A percentile compares a stretch with the other conserved stretches of the same genome.
phyloP scores from a whole-genome alignment of 2,888 invertebrate genomes.

The Apodemia duryi region DNA sequence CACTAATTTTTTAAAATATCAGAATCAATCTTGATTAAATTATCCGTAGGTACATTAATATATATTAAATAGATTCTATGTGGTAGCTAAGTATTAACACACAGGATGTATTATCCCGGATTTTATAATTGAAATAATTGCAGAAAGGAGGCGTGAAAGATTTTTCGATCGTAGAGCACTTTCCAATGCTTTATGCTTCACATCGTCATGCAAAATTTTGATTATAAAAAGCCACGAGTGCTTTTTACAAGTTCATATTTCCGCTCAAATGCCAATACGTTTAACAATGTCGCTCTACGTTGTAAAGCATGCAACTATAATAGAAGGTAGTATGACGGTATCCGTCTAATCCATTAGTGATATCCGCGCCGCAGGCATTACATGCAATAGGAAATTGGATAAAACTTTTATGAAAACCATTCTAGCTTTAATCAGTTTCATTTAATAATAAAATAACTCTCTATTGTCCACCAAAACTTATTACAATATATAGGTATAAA shows the following conservation, averaged over 20 bases:
- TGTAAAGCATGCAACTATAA: constrained; percentile 6
- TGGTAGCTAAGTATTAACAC: too few species aligned
- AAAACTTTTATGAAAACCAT: constrained; percentile 18
- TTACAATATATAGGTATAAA: not conserved
- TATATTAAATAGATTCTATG: too few species aligned
- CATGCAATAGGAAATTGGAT: constrained; percentile 28
- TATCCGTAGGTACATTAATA: too few species aligned
- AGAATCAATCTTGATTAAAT: too few species aligned
- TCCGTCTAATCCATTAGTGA: constrained; percentile 31
- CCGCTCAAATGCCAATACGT: not conserved
- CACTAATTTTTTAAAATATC: too few species aligned
- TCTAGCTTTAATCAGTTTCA: constrained; percentile 20
- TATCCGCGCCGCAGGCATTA: constrained; percentile 26
- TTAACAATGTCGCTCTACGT: not conserved
- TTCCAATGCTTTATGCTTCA: too few species aligned
- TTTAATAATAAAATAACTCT: constrained; percentile 10
- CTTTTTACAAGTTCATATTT: not conserved
- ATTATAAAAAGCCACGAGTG: not conserved
- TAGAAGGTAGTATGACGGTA: constrained; percentile 17
- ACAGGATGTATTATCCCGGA: too few species aligned
- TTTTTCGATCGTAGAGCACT: too few species aligned
- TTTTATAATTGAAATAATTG: too few species aligned
- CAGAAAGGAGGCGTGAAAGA: too few species aligned
- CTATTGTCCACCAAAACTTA: not conserved
- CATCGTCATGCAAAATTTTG: too few species aligned